Base-by-base conservation (phyloP, 2,888 invertebrate genomes). In the Cheilosia impressa region DNA sequence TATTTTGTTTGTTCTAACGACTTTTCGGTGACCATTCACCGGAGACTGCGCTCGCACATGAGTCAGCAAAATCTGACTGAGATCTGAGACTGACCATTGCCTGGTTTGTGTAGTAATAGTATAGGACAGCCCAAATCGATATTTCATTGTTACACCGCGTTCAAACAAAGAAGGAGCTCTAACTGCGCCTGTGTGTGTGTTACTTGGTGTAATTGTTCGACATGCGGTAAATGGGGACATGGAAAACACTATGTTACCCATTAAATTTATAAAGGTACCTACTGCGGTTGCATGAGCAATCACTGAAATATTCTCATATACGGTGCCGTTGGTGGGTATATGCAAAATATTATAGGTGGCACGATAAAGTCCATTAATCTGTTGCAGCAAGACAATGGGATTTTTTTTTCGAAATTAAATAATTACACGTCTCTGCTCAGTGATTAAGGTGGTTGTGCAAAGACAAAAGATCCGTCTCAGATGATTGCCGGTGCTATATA, bases 161-260 rank as follows among this genome's bases (percentile, higher is more conserved):
- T 24, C 73, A 80, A 80, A 84, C 79, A 79, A 84, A 84, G 79
- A 53, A 53, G 31, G 41, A 19, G 58, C 50, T 43, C 9, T 9
- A 9, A 45, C 43, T 60, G 38, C 43, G 15, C 15, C 52, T 43
- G 34, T 38, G 19, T 52, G 27, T 38, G 38, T 38, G 6, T 69
- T 77, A 9, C 22, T 9, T 38, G 57, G 1, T 52, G 62, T 75
- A 60, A 65, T 80, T 66, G 62, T 76, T 81, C 76, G 76, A 80
- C 52, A 80, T 68, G n/a, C 43, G 52, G 43, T 57, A 76, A 80
- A 85, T 72, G 85, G 81, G 76, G 81, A 72, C 85, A 85, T 85
- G 72, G 53, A 71, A 75, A 73, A 83, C 62, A 83, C 78, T 69
- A 66, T 69, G 65, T 71, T 79, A 76, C 60, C 80, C 84, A 80